Evolutionary conservation across 2,113 vertebrate genomes (phyloP).

Genomic region (Syngnathus scovelli): DNA sequence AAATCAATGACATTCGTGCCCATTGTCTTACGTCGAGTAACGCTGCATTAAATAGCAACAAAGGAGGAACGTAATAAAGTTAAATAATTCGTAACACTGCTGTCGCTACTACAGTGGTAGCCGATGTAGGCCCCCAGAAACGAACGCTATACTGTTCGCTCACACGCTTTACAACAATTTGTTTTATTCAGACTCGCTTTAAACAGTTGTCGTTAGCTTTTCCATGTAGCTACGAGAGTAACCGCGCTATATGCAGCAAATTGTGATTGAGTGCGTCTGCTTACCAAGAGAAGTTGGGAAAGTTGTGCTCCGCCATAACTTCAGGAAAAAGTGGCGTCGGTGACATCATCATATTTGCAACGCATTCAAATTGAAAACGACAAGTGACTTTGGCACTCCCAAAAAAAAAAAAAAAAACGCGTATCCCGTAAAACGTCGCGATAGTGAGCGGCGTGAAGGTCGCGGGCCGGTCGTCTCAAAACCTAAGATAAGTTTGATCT

Average conservation of each 20-base stretch:
- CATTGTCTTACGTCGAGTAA: background rate
- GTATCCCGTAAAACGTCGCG: slow-evolving; percentile 12
- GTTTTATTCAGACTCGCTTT: slow-evolving; percentile 1
- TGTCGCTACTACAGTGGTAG: slow-evolving; percentile 26
- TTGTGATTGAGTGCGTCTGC: background rate
- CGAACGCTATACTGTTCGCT: slow-evolving; percentile 15
- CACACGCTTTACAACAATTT: background rate
- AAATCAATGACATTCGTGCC: slow-evolving; percentile 8
- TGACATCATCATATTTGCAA: slow-evolving; percentile 75
- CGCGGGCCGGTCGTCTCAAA: slow-evolving; percentile 8
- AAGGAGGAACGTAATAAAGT: background rate
- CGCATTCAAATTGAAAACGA: slow-evolving; percentile 53
- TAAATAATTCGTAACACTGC: background rate
- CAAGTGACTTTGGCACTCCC: slow-evolving; percentile 7
- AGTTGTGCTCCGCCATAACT: slow-evolving; percentile 75
- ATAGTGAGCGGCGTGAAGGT: slow-evolving; percentile 22
- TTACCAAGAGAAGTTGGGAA: slow-evolving; percentile 66
- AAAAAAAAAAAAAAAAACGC: background rate
- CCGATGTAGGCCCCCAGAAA: slow-evolving; percentile 37
- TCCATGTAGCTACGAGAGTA: background rate
- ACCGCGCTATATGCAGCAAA: slow-evolving; percentile 7
- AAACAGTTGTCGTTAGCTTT: slow-evolving; percentile 1
- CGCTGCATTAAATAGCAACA: background rate
- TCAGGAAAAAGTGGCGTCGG: slow-evolving; percentile 68
- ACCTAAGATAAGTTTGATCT: slow-evolving; percentile 17